Base-by-base conservation (phyloP, 2,113 vertebrate species). In the Oriolus oriolus region DNA sequence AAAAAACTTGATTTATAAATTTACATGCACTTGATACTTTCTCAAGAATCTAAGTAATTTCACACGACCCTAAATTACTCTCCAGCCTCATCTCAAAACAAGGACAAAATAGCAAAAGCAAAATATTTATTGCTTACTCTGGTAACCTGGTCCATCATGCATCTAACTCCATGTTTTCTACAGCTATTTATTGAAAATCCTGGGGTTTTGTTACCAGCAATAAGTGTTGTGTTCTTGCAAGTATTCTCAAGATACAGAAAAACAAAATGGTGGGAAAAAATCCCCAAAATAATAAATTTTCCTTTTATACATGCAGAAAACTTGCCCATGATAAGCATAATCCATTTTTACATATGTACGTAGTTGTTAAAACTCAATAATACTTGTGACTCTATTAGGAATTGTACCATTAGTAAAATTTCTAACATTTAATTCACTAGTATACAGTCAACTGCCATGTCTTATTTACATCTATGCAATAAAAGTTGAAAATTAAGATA, bases 401-500 rank as follows among this genome's bases (percentile, higher is more conserved):
- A 89, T 89, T 49, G 64, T 14, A 59, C 1, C 8, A 75, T 21
- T 71, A 28, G 7, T 44, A 66, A 74, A 85, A 70, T 7, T 61
- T 91, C 17, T 30, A 54, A 30, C 30, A 61, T 59, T 89, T 75
- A 81, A 50, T 61, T 71, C 11, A 27, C 4, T 83, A 52, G 24
- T 81, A 44, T 41, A 16, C 15, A 63, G 63, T 84, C 45, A 96
- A 57, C 49, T 79, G 33, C 20, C 11, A 59, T 33, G 16, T 6
- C 26, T 92, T 84, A 59, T 90, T 94, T 92, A 64, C 21, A 92
- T 89, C 33, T 13, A 35, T 22, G 35, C 6, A 69, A 52, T 59
- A 60, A 87, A 60, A 83, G 54, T 30, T 15, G 14, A 88, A 94
- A 78, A 69, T 54, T 52, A 63, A 41, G 24, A 60, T 84, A 33